Evolutionary conservation across 2,113 vertebrate species (phyloP).

Genomic region (Cheirogaleus medius): DNA sequence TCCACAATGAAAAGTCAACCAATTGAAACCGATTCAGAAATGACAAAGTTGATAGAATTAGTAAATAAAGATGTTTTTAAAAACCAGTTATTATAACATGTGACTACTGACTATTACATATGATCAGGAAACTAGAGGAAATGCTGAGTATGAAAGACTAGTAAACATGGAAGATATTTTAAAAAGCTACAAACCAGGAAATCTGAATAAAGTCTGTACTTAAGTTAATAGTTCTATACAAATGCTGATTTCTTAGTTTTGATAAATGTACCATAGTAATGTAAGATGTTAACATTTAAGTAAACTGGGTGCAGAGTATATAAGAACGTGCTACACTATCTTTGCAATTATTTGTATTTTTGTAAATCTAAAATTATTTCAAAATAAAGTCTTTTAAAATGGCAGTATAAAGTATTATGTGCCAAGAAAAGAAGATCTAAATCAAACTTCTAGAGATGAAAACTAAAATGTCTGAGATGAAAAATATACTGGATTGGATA

Average conservation of each 20-base stretch:
- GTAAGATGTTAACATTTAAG: not conserved
- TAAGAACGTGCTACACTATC: not conserved
- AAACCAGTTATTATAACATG: not conserved
- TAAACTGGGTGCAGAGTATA: not conserved
- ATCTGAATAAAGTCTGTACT: not conserved
- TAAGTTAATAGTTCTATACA: not conserved
- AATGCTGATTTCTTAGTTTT: not conserved
- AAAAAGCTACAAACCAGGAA: not conserved
- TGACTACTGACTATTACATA: not conserved
- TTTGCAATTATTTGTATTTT: not conserved
- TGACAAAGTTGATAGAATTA: not conserved
- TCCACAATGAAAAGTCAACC: not conserved
- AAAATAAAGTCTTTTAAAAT: not conserved
- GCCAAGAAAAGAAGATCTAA: not conserved
- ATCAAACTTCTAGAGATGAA: not conserved
- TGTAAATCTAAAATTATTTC: not conserved
- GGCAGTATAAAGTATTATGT: not conserved
- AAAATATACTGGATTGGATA: not conserved
- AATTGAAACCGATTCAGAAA: not conserved
- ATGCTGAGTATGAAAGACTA: not conserved
- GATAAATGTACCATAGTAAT: not conserved
- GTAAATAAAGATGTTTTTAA: not conserved
- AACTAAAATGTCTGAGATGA: not conserved
- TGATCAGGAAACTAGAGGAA: not conserved
- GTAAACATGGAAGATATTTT: not conserved